phyloP scores from a whole-genome alignment of 2,888 invertebrate species.

The Andrena bicolor region DNA sequence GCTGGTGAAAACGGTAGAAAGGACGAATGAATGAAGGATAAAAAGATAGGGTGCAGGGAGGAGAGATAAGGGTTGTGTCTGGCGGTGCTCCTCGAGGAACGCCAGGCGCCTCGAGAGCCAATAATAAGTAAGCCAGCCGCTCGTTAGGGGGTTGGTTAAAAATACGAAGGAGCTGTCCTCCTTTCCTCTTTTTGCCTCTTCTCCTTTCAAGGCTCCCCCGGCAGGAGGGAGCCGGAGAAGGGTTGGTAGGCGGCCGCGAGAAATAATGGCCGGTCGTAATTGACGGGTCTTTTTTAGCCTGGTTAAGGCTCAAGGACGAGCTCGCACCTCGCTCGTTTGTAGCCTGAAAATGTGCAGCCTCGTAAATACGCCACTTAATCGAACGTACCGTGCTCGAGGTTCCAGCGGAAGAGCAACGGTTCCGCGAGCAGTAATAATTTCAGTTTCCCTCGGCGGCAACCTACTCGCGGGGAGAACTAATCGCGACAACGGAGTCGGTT shows the following conservation, averaged over 20 bases:
- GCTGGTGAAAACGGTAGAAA: slow-evolving; percentile 22
- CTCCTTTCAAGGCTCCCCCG: slow-evolving; percentile 31
- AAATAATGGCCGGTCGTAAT: slow-evolving; percentile 69
- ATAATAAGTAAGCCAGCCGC: slow-evolving; percentile 72
- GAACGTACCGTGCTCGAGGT: slow-evolving; percentile 23
- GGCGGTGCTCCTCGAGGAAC: slow-evolving; percentile 59
- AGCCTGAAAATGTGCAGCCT: slow-evolving; percentile 29
- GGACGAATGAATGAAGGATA: slow-evolving; percentile 34
- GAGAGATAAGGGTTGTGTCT: slow-evolving; percentile 45
- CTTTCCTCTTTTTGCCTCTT: slow-evolving; percentile 36
- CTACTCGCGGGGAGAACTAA: background rate
- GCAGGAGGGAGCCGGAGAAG: slow-evolving; percentile 47
- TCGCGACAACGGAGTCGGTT: slow-evolving; percentile 15
- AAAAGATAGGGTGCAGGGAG: slow-evolving; percentile 4
- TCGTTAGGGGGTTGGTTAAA: slow-evolving; percentile 74
- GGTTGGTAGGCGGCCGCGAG: slow-evolving; percentile 49
- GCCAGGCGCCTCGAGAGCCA: slow-evolving; percentile 63
- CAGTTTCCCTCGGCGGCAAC: no score
- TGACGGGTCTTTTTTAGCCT: slow-evolving; percentile 63
- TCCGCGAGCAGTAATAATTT: no score
- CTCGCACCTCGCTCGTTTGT: slow-evolving; percentile 37
- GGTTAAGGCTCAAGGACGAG: slow-evolving; percentile 61
- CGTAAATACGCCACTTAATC: slow-evolving; percentile 58
- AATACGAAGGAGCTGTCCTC: slow-evolving; percentile 61
- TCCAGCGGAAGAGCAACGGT: background rate